phyloP scores from a whole-genome alignment of 2,888 invertebrate genomes.

The Perizoma flavofasciatum region DNA sequence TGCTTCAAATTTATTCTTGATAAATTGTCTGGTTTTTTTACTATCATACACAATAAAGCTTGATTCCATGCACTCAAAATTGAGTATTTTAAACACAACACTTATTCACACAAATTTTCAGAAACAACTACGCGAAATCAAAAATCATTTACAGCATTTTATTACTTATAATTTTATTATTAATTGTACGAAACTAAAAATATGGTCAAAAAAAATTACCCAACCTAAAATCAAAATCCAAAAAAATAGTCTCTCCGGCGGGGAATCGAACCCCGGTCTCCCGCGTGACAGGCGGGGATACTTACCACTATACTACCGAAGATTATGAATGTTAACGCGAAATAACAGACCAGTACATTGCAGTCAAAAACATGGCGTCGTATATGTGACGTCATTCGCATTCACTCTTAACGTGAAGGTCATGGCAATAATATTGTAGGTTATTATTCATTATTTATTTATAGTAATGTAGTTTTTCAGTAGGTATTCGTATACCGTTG shows the following conservation, averaged over 20 bases:
- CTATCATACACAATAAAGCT: too few species aligned
- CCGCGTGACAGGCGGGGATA: constrained; percentile 85
- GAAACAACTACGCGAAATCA: too few species aligned
- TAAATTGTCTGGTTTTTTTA: too few species aligned
- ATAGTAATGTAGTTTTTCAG: constrained; percentile 11
- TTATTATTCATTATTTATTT: constrained; percentile 22
- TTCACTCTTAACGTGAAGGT: constrained; percentile 6
- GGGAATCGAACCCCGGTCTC: constrained; percentile 85
- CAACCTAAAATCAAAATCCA: neutral
- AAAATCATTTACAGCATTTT: too few species aligned
- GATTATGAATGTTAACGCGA: constrained; percentile 38
- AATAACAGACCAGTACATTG: constrained; percentile 10
- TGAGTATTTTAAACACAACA: too few species aligned
- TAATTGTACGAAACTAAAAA: too few species aligned
- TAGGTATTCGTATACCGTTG: constrained; percentile 10
- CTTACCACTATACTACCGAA: constrained; percentile 84
- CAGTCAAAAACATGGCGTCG: neutral
- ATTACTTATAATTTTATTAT: too few species aligned
- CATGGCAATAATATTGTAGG: constrained; percentile 12
- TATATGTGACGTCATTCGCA: constrained; percentile 15
- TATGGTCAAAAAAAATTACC: too few species aligned
- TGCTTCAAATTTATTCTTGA: neutral
- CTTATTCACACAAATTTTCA: too few species aligned
- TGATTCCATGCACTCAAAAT: too few species aligned
- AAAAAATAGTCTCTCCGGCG: constrained; percentile 67